A percentile compares a stretch with the other conserved stretches of the same genome.
Evolutionary conservation across 2,113 vertebrate genomes (phyloP).

Genomic region (Xenus cinereus): DNA sequence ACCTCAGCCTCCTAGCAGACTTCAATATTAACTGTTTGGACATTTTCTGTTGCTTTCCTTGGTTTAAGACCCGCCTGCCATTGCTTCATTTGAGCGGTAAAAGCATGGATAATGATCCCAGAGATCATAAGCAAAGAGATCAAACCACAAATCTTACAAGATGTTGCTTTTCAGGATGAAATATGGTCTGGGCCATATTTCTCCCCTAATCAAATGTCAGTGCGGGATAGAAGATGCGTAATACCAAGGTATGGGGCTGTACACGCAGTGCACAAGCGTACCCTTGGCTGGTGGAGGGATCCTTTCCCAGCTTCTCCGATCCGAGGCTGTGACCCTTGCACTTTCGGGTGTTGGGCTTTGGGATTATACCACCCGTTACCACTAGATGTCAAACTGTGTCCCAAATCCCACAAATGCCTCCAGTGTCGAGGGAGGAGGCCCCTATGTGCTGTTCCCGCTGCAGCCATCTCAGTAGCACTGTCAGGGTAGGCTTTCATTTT

Average conservation of each 20-base stretch:
- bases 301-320: neutral
- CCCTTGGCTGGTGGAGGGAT: neutral
- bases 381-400: constrained; percentile 69
- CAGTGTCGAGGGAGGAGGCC: neutral
- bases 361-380: constrained; percentile 18
- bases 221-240: neutral
- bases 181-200: neutral
- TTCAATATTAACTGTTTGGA: neutral
- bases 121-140: neutral
- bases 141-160: neutral
- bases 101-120: neutral
- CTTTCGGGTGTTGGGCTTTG: neutral
- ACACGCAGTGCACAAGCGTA: rapidly evolving
- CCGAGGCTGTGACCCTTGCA: neutral
- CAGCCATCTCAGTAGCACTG: neutral
- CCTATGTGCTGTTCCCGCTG: neutral
- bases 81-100: neutral
- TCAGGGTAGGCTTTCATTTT: neutral
- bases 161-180: neutral
- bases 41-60: neutral
- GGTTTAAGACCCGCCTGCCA: neutral
- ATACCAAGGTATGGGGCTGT: neutral
- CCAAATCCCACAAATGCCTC: neutral
- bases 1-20: neutral
- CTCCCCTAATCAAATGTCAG: neutral